phyloP scores from a whole-genome alignment of 2,113 vertebrate species.

The Ardeotis arabs region DNA sequence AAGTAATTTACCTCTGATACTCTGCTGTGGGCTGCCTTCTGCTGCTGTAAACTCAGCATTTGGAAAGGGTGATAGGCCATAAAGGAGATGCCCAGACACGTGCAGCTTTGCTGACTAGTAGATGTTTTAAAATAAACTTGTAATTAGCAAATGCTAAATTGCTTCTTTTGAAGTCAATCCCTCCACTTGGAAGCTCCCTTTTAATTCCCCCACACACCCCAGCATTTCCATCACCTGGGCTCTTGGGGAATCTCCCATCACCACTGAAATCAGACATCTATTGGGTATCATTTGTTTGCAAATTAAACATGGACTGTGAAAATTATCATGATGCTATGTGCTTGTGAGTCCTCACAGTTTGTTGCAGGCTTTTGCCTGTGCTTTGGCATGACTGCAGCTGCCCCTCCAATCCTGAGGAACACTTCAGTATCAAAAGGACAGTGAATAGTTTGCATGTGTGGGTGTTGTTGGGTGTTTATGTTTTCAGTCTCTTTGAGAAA shows the following conservation, averaged over 20 bases:
- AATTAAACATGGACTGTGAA: not conserved
- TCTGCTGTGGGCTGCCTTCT: not conserved
- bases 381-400: not conserved
- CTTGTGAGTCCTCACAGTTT: not conserved
- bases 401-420: not conserved
- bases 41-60: not conserved
- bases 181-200: not conserved
- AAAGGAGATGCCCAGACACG: not conserved
- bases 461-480: not conserved
- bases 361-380: not conserved
- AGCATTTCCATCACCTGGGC: rapidly evolving
- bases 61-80: not conserved
- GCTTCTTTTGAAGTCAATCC: not conserved
- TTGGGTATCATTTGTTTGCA: not conserved
- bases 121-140: not conserved
- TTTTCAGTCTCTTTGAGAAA: not conserved
- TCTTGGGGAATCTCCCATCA: rapidly evolving
- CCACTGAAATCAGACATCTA: not conserved
- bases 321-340: not conserved
- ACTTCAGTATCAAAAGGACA: not conserved
- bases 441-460: rapidly evolving
- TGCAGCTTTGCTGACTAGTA: not conserved
- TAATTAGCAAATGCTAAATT: not conserved
- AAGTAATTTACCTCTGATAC: not conserved
- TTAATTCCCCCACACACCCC: not conserved